Evolutionary conservation across 2,797 vertebrate species (phyloP).

Genomic region (Scolopax rusticola): DNA sequence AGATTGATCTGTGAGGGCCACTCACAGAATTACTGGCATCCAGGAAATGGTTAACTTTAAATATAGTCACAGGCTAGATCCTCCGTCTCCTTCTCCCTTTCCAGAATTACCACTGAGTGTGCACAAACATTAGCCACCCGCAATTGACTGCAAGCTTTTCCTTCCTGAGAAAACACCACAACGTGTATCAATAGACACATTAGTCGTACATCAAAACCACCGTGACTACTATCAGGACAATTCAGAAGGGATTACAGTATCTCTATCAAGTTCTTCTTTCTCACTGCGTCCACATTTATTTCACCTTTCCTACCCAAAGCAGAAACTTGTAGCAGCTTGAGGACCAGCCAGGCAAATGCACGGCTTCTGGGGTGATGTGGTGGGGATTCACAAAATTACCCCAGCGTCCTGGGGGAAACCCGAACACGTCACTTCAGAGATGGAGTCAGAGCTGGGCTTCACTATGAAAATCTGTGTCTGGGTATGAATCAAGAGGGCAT

Average conservation of each 20-base stretch:
- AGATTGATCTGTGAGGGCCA: fast-evolving
- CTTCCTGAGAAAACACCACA: background rate
- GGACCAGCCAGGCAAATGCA: background rate
- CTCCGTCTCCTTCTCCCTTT: background rate
- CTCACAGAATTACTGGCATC: background rate
- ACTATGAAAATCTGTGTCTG: background rate
- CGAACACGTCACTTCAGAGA: fast-evolving
- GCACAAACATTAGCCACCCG: fast-evolving
- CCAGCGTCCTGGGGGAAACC: background rate
- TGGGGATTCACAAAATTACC: background rate
- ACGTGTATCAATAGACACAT: fast-evolving
- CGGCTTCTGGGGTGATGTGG: fast-evolving
- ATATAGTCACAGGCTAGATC: background rate
- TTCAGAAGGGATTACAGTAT: background rate
- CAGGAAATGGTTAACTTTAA: background rate
- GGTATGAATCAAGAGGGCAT: background rate
- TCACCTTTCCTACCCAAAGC: background rate
- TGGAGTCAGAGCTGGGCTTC: background rate
- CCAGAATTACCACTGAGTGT: background rate
- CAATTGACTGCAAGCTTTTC: fast-evolving
- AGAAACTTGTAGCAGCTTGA: background rate
- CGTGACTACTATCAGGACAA: fast-evolving
- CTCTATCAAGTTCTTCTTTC: background rate
- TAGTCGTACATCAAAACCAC: background rate
- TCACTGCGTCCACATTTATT: fast-evolving